Evolutionary conservation across 1,140 invertebrate species (phyloP).

Genomic region (Melipona quadrifasciata): DNA sequence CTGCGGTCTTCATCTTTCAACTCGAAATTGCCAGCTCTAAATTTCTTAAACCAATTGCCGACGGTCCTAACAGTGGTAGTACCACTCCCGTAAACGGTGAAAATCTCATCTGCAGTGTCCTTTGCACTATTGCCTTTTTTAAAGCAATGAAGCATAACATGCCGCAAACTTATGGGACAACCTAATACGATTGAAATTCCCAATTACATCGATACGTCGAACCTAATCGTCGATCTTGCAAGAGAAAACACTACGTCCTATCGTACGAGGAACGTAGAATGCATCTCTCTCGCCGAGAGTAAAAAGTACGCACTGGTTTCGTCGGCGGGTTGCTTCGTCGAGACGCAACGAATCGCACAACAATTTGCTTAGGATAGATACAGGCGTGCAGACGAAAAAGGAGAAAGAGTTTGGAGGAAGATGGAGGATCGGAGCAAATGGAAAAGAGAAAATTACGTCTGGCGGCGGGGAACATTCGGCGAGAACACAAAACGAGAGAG

Average conservation of each 20-base stretch:
- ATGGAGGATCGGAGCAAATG: conserved; percentile 12
- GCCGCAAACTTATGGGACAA: no score
- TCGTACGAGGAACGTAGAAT: background rate
- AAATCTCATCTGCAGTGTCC: no score
- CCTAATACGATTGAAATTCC: background rate
- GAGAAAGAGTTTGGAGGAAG: background rate
- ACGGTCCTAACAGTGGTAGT: no score
- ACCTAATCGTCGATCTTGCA: no score
- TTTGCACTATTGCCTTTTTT: no score
- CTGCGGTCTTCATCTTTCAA: no score
- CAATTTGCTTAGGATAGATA: conserved; percentile 46
- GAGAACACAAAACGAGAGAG: no score
- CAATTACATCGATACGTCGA: conserved; percentile 3
- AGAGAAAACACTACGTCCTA: no score
- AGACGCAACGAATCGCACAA: conserved; percentile 17
- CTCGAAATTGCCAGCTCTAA: no score
- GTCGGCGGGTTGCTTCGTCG: background rate
- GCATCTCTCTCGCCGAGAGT: background rate
- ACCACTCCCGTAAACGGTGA: no score
- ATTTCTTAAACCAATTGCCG: no score
- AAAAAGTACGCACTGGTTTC: background rate
- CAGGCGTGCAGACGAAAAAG: conserved; percentile 3
- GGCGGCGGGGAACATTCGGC: background rate
- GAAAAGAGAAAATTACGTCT: conserved; percentile 37
- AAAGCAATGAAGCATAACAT: no score